These are phyloP conservation scores for Kryptolebias marmoratus DNA, from an alignment of 2,113 vertebrate species.

Conservation along the genomic window DNA sequence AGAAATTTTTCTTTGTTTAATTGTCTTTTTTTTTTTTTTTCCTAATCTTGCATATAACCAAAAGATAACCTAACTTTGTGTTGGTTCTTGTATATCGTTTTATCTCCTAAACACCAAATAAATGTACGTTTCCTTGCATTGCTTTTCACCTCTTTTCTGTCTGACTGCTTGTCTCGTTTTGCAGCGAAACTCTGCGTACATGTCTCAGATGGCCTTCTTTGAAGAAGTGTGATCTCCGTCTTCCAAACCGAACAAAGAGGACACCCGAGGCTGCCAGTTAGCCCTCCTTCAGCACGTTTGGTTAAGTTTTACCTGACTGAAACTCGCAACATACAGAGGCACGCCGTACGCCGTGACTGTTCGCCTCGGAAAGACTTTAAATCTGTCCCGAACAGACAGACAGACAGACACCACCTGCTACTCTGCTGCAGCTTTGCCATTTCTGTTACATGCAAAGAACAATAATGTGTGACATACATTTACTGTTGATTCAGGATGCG, in stretches of 20 bases:
- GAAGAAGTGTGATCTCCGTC: constrained; percentile 79
- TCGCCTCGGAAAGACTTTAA: constrained; percentile 36
- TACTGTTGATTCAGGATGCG: constrained; percentile 16
- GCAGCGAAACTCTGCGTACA: constrained; percentile 84
- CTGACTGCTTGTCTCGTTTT: constrained; percentile 42
- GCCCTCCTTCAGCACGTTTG: constrained; percentile 18
- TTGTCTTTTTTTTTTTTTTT: too few species aligned
- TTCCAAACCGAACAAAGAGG: constrained; percentile 18
- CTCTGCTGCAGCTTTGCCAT: constrained; percentile 24
- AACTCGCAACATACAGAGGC: constrained; percentile 9
- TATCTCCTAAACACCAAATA: not conserved
- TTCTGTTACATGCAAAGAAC: constrained; percentile 18
- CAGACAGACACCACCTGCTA: constrained; percentile 18
- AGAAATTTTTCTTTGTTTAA: too few species aligned
- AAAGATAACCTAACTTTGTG: too few species aligned
- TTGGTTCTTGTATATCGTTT: not conserved
- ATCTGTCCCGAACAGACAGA: constrained; percentile 2
- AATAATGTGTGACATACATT: constrained; percentile 13
- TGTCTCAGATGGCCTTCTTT: constrained; percentile 83
- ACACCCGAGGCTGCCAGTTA: constrained; percentile 2
- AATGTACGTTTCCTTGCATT: not conserved
- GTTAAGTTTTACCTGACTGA: constrained; percentile 16
- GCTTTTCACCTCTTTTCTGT: not conserved
- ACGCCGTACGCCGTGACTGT: not conserved
- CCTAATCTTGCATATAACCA: too few species aligned